Conservation (phyloP, 1,140 invertebrate species). For the Drosophila kohkoa region DNA sequence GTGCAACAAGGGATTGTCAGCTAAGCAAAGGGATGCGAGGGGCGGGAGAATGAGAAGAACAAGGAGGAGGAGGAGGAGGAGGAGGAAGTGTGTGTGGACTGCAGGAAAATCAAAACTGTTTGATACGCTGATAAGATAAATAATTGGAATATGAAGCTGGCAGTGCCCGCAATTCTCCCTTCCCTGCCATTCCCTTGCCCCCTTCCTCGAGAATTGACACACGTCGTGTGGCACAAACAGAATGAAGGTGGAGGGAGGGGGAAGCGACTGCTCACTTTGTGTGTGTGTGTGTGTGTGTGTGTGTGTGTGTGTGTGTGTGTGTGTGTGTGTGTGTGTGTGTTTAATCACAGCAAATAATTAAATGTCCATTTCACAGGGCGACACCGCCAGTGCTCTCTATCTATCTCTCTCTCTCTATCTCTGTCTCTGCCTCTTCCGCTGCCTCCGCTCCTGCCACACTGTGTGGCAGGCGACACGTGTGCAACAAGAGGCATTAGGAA, state of each 20-base stretch:
- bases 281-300: slow-evolving; percentile 69
- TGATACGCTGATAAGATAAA: slow-evolving; percentile 77
- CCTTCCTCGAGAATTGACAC: slow-evolving; percentile 25
- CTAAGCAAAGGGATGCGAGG: neutral
- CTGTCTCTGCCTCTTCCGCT: neutral
- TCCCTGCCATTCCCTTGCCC: neutral
- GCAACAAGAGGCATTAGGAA: slow-evolving; percentile 82
- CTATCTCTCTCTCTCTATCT: too few species aligned
- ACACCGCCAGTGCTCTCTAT: slow-evolving; percentile 35
- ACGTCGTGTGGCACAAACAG: slow-evolving; percentile 40
- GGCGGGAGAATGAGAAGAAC: neutral
- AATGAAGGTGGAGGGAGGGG: neutral
- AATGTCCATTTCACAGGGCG: slow-evolving; percentile 82
- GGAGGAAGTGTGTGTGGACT: slow-evolving; percentile 28
- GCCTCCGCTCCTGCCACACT: slow-evolving; percentile 8
- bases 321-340: slow-evolving; percentile 71
- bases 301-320: slow-evolving; percentile 71
- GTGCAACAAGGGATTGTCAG: slow-evolving; percentile 31
- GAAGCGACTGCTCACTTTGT: slow-evolving; percentile 29
- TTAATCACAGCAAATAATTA: slow-evolving; percentile 84
- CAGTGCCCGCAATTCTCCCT: neutral
- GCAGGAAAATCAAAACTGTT: slow-evolving; percentile 58
- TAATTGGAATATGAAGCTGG: slow-evolving; percentile 81
- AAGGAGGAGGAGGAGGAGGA: slow-evolving; percentile 1
- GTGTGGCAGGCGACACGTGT: slow-evolving; percentile 73